Evolutionary conservation across 1,140 invertebrate species (phyloP), one percentile per base, ranked within the genome.

Genomic region (Copidosoma floridanum): DNA sequence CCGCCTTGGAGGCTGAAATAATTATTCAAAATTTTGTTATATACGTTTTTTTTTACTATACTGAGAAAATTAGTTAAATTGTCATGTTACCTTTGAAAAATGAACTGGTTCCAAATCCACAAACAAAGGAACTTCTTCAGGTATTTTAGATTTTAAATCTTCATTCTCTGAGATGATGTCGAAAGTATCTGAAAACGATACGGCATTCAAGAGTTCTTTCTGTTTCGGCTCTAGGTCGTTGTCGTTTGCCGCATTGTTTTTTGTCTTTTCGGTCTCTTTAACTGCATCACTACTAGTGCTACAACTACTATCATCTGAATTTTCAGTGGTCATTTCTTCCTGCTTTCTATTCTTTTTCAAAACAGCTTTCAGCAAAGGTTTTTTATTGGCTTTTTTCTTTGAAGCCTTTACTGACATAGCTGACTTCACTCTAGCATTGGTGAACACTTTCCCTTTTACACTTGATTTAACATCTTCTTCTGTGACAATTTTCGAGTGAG

Each of bases 161-260:
- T 21, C 40, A 1, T 43, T 44, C 37, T 72, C 69, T 12, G 64
- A 59, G 6, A 67, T 12, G 10, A 74, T 2, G 41, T 77, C 75
- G 52, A 76, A 76, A 11, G 72, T 75, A 46, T 77, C 74, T 7
- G 69, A 63, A 55, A 77, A 75, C 27, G 51, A 44, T 20, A 38
- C 32, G 3, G 54, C 37, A 48, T 60, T 24, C 14, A 20, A 29
- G 4, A 27, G 1, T 32, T 37, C 1, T 56, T 37, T 41, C 12
- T 55, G 46, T 46, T 44, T 24, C 18, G 2, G 35, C 48, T 52
- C 24, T 20, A 6, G 5, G 11, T 61, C 20, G 35, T 41, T 23
- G 7, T 63, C 55, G 21, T 27, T 56, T 27, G 8, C 5, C 11
- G 18, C 5, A 2, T 59, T 27, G 11, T 53, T 27, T 1, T 43